Evolutionary conservation across 2,113 vertebrate species (phyloP).

Genomic region (Malurus elegans): DNA sequence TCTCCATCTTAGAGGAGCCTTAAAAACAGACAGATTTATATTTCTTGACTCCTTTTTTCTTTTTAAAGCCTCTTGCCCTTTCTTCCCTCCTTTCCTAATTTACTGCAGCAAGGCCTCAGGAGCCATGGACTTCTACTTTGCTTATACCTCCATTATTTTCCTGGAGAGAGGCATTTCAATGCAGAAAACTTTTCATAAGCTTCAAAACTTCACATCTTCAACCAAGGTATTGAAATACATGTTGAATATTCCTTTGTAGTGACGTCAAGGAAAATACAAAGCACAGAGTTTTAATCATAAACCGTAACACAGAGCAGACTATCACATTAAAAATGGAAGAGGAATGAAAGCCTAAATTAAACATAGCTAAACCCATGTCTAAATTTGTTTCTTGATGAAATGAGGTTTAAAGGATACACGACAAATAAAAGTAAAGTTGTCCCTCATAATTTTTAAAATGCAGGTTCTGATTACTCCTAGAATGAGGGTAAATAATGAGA

Average conservation of each 20-base stretch:
- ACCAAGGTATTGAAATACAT: not conserved
- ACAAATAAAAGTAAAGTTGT: not conserved
- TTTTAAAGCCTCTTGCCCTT: not conserved
- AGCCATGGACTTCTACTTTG: not conserved
- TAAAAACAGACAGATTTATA: not conserved
- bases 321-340: not conserved
- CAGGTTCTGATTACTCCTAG: not conserved
- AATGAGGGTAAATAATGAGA: not conserved
- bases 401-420: not conserved
- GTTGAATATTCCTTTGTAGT: not conserved
- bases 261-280: not conserved
- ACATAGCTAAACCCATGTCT: not conserved
- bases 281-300: not conserved
- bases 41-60: not conserved
- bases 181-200: not conserved
- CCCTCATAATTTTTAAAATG: not conserved
- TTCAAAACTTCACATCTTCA: not conserved
- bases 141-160: not conserved
- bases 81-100: not conserved
- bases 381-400: not conserved
- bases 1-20: not conserved
- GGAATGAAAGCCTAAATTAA: not conserved
- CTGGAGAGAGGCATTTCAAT: not conserved
- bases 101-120: not conserved
- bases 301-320: not conserved